A percentile compares a stretch with the other conserved stretches of the same genome.
phyloP scores from a whole-genome alignment of 2,113 vertebrate genomes.

The Larimichthys polyactis region DNA sequence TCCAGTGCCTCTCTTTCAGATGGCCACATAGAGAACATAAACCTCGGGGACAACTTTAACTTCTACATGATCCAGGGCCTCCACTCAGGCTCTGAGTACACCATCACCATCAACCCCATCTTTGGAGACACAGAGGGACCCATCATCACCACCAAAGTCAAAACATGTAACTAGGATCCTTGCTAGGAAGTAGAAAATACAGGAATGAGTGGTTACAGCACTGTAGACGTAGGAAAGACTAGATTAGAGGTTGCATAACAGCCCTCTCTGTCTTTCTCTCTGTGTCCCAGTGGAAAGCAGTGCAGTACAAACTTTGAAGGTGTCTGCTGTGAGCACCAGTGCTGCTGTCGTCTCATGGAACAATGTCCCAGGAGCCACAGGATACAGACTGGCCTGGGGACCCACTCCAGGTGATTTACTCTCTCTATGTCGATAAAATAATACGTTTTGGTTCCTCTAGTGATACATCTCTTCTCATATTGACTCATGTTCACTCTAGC shows the following conservation, averaged over 20 bases:
- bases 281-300: slow-evolving; percentile 88
- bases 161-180: slow-evolving; percentile 82
- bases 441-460: not conserved
- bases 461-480: not conserved
- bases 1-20: slow-evolving; percentile 74
- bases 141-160: slow-evolving; percentile 75
- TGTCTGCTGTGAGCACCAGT: slow-evolving; percentile 85
- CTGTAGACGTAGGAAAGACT: not conserved
- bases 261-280: not conserved
- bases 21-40: slow-evolving; percentile 88
- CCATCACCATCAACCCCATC: slow-evolving; percentile 89
- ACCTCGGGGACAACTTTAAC: slow-evolving; percentile 85
- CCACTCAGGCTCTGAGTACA: slow-evolving; percentile 84
- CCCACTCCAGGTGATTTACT: slow-evolving; percentile 87
- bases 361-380: slow-evolving; percentile 87
- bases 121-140: slow-evolving; percentile 90
- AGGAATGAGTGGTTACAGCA: not conserved
- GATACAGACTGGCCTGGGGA: slow-evolving; percentile 91
- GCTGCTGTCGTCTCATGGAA: slow-evolving; percentile 88
- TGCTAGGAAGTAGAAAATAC: not conserved
- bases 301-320: slow-evolving; percentile 86
- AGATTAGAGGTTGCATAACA: not conserved
- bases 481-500: not conserved
- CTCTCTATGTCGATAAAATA: not conserved
- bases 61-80: slow-evolving; percentile 93